A percentile compares a stretch with the other conserved stretches of the same genome.
These are phyloP conservation scores for Melipona quadrifasciata DNA, from an alignment of 1,140 invertebrate species.

Conservation along the genomic window DNA sequence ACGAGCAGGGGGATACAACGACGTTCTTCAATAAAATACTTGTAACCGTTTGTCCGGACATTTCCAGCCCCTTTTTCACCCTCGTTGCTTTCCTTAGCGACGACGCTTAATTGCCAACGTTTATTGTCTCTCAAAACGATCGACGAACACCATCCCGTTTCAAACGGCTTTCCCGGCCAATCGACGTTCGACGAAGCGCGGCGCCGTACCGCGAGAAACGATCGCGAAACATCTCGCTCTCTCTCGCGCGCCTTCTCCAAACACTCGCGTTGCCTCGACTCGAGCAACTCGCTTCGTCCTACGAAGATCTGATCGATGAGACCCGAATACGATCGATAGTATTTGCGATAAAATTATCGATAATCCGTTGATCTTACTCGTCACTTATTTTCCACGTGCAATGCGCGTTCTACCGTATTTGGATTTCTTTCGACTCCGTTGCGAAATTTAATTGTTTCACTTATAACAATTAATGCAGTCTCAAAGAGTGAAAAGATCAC, in stretches of 20 bases:
- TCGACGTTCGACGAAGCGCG: constrained; percentile 18
- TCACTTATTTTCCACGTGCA: too few species aligned
- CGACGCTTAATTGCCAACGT: constrained; percentile 70
- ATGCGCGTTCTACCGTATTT: too few species aligned
- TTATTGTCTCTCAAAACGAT: constrained; percentile 47
- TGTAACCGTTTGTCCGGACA: constrained; percentile 68
- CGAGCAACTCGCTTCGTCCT: neutral
- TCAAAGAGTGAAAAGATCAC: too few species aligned
- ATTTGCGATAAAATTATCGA: neutral
- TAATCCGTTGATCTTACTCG: too few species aligned
- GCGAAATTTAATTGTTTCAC: too few species aligned
- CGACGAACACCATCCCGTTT: constrained; percentile 16
- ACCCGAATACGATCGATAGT: neutral
- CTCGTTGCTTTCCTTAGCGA: constrained; percentile 68
- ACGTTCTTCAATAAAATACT: constrained; percentile 66
- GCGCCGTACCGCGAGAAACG: neutral
- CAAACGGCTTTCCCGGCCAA: constrained; percentile 29
- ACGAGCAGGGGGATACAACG: constrained; percentile 62
- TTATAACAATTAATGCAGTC: too few species aligned
- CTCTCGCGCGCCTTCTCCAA: neutral
- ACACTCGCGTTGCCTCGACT: neutral
- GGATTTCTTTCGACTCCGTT: too few species aligned
- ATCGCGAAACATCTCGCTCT: neutral
- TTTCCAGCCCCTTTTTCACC: constrained; percentile 63
- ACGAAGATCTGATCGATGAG: neutral